Evolutionary conservation across 2,888 invertebrate species (phyloP), one percentile per base, ranked within the genome.

Genomic region (Dione juno): DNA sequence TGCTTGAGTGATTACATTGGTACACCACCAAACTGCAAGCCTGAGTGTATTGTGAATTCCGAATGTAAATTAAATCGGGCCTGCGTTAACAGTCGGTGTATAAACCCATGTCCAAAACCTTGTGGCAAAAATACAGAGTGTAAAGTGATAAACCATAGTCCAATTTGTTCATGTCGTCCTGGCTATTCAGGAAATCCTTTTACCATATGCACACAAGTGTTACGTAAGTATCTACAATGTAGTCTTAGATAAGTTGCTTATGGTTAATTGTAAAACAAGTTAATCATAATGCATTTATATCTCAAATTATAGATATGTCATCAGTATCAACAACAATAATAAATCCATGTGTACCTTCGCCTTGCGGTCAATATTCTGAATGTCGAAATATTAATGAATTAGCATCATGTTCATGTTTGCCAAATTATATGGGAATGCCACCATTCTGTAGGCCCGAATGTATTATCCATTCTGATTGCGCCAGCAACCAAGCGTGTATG

Each of bases 281-380:
- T n/a, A n/a, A 54, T 54, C 2, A 16, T 14, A 43, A 28, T 40
- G 9, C 5, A 19, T 19, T 21, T n/a, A 13, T 63, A 64, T 67
- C 10, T 43, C 6, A 19, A n/a, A n/a, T 41, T 16, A 53, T 41
- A 50, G 92, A 89, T 79, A 83, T 83, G 48, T 78, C 82, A 59
- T 84, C 88, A 43, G 84, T 81, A 72, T 72, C 82, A 68, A 80
- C 82, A n/a, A 89, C 87, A 69, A 91, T 93, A 64, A 80, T 87
- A 19, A 86, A 96, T 79, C 96, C 97, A 1, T 97, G 97, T 81
- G 86, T 94, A 74, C 96, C 97, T 65, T 95, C 96, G 7, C 94
- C 95, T 14, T 97, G 97, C 84, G 97, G 96, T 21, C 81, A 92
- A 3, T 96, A 96, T 83, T 95, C 97, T 8, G 95, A 96, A 81